Evolutionary conservation across 2,113 vertebrate species (phyloP), one percentile per base, ranked within the genome.

Genomic region (Astatotilapia flaviijosephi): DNA sequence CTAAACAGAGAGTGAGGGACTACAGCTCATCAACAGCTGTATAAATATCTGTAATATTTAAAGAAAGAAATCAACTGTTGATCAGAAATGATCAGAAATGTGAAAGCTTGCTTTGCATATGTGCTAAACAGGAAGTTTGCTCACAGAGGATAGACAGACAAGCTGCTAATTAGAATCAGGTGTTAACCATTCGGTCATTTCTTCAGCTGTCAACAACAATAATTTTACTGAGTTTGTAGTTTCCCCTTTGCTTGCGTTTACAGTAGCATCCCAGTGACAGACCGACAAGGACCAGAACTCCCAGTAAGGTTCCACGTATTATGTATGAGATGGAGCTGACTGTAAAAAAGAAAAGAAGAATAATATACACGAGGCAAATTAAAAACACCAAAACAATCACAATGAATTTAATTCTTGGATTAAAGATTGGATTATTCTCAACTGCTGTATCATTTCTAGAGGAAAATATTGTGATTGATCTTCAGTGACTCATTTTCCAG

Each of bases 301-400:
- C 12, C 3, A 2, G 19, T 9, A 37, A 4, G 9, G 5, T 2
- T 1, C 2, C 17, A 1, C 0, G 3, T 13, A 86, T 58, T 1
- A 94, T 77, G 55, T 26, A 42, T 6, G 4, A 8, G 2, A 2
- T 21, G 84, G 11, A 1, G 86, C 75, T 19, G 3, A 1, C 93
- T 93, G 82, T 13, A 86, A 42, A 73, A 62, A 58, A 14, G 11
- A 37, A 49, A 45, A 12, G 75, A 14, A 82, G 2, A 80, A 65
- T 0, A 84, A 31, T 15, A 13, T 3, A 80, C 3, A 5, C 70
- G 3, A 80, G 35, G 83, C 4, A 9, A 37, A 40, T 4, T 19
- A 4, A 83, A 68, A 65, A 51, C 3, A 51, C 14, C 2, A 49
- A 40, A 81, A 62, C 2, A 81, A 12, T 9, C 35, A 15, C 23